Evolutionary conservation across 53 echinoderm and acorn worm genomes (phyloP).

Genomic region (Holothuria leucospilota): DNA sequence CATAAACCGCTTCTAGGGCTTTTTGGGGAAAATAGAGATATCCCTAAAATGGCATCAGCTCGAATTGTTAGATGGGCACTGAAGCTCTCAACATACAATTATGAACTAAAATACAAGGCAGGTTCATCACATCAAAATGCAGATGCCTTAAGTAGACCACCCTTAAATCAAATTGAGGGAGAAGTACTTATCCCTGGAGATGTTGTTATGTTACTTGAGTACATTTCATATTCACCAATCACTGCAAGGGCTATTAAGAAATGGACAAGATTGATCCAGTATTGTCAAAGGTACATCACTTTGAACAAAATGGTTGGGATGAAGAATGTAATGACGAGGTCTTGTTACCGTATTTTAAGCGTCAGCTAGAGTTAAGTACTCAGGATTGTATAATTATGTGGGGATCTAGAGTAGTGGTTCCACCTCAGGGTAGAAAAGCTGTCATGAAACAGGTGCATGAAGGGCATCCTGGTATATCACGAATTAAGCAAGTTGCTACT

Average conservation of each 20-base stretch:
- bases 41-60: conserved; percentile 34
- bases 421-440: conserved; percentile 46
- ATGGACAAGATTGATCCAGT: conserved; percentile 15
- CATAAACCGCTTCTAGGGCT: conserved; percentile 58
- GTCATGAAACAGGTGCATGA: conserved; percentile 55
- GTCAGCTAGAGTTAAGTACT: conserved; percentile 41
- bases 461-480: conserved; percentile 56
- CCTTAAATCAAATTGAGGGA: neutral
- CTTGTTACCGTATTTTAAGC: conserved; percentile 43
- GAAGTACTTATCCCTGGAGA: conserved; percentile 10
- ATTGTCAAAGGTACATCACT: neutral
- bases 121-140: conserved; percentile 59
- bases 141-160: conserved; percentile 10
- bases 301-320: conserved; percentile 5
- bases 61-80: conserved; percentile 51
- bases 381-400: conserved; percentile 55
- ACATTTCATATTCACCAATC: neutral
- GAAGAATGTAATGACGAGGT: conserved; percentile 25
- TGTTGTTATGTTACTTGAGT: conserved; percentile 12
- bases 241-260: neutral
- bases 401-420: conserved; percentile 54
- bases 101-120: conserved; percentile 56
- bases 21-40: conserved; percentile 37
- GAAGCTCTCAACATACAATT: conserved; percentile 60
- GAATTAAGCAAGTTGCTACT: conserved; percentile 52